These are phyloP conservation scores for Euthynnus affinis DNA, from an alignment of 2,797 vertebrate species.

Conservation along the genomic window DNA sequence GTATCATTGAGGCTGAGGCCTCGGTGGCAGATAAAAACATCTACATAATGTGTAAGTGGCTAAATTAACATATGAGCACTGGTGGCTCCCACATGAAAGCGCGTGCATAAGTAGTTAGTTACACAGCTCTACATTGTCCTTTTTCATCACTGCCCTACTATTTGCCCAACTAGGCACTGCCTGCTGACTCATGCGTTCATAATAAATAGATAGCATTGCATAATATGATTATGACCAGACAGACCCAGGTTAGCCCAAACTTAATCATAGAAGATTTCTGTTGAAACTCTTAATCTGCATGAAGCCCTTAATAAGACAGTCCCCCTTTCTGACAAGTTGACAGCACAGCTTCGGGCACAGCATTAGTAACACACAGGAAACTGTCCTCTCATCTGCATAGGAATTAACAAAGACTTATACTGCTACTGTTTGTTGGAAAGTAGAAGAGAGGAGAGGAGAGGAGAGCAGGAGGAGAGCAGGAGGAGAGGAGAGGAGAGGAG, in stretches of 20 bases:
- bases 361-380: constrained; percentile 69
- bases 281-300: constrained; percentile 72
- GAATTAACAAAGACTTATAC: constrained; percentile 58
- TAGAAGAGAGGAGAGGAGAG: constrained; percentile 30
- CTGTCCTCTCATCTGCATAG: constrained; percentile 67
- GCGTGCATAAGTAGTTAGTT: constrained; percentile 23
- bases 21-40: constrained; percentile 30
- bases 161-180: constrained; percentile 49
- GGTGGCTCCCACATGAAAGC: constrained; percentile 25
- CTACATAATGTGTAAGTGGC: constrained; percentile 21
- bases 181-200: constrained; percentile 80
- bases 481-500: constrained; percentile 18
- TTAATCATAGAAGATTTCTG: constrained; percentile 63
- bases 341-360: constrained; percentile 64
- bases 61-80: constrained; percentile 51
- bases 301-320: constrained; percentile 65
- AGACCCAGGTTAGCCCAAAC: constrained; percentile 64
- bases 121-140: constrained; percentile 29
- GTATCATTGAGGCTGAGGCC: constrained; percentile 30
- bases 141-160: constrained; percentile 43
- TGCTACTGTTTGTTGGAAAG: constrained; percentile 40
- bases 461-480: background rate
- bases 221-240: constrained; percentile 78
- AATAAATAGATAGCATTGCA: constrained; percentile 76
- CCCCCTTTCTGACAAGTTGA: constrained; percentile 62